Evolutionary conservation across 1,140 invertebrate genomes (phyloP).

Genomic region (Subanguina moxae): DNA sequence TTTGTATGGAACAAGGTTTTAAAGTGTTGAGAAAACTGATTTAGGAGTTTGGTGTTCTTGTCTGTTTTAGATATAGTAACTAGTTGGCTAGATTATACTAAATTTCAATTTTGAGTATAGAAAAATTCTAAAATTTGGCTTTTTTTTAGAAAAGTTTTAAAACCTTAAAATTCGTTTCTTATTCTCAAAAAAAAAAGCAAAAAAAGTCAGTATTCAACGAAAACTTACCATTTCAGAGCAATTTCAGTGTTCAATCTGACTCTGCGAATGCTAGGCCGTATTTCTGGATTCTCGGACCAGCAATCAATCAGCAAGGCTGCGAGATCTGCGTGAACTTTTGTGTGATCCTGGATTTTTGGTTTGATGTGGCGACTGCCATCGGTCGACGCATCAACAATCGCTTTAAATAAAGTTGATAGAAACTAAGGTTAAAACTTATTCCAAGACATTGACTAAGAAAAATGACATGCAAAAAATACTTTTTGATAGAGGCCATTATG

Average conservation of each 20-base stretch:
- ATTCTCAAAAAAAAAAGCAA: too few relatives aligned
- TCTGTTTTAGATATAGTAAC: too few relatives aligned
- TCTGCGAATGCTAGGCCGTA: constrained; percentile 55
- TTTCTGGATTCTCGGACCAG: constrained; percentile 56
- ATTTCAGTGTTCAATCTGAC: constrained; percentile 57
- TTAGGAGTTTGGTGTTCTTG: too few relatives aligned
- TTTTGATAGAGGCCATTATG: not conserved
- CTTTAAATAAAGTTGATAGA: constrained; percentile 11
- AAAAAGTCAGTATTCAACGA: too few relatives aligned
- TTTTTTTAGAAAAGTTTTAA: too few relatives aligned
- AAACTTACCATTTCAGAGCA: constrained; percentile 46
- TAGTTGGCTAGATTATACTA: too few relatives aligned
- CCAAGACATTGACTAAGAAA: not conserved
- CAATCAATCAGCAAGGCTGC: constrained; percentile 53
- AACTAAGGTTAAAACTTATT: not conserved
- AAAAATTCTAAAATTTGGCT: too few relatives aligned
- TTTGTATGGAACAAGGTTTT: too few relatives aligned
- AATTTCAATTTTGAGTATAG: too few relatives aligned
- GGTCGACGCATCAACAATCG: constrained; percentile 28
- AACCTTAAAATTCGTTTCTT: too few relatives aligned
- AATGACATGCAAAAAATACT: not conserved
- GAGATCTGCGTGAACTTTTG: constrained; percentile 52
- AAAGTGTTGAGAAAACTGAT: too few relatives aligned
- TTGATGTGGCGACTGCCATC: constrained; percentile 50
- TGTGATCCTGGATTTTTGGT: constrained; percentile 53